A percentile compares a stretch with the other conserved stretches of the same genome.
Evolutionary conservation across 2,113 vertebrate genomes (phyloP).

Genomic region (Mesocricetus auratus): DNA sequence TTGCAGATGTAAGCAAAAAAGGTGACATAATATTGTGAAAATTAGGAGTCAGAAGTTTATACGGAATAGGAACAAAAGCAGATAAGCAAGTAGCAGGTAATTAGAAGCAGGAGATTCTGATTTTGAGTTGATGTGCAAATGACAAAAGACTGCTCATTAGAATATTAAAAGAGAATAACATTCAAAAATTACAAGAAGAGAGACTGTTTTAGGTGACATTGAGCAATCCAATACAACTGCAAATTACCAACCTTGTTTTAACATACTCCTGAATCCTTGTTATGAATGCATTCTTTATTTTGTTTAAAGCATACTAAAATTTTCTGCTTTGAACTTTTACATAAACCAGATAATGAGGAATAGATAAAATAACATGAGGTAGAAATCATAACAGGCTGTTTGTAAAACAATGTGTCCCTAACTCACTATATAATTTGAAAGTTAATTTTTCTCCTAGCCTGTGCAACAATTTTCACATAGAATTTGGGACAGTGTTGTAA

Average conservation of each 20-base stretch:
- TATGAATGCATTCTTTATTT: not conserved
- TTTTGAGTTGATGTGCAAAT: not conserved
- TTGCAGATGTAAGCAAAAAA: not conserved
- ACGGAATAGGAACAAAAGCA: not conserved
- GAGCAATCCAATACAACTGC: not conserved
- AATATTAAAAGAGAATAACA: not conserved
- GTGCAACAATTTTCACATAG: not conserved
- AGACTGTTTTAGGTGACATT: not conserved
- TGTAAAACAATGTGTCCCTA: not conserved
- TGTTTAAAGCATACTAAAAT: not conserved
- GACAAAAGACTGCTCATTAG: not conserved
- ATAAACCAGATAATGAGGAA: not conserved
- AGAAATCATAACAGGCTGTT: conserved; percentile 11
- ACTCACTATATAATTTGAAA: not conserved
- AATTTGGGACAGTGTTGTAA: conserved; percentile 44
- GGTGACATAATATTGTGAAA: not conserved
- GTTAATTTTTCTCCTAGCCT: not conserved
- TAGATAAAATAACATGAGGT: not conserved
- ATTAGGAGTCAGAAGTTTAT: not conserved
- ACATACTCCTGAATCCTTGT: not conserved
- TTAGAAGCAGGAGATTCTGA: not conserved
- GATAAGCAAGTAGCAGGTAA: not conserved
- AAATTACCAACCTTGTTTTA: not conserved
- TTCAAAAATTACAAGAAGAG: not conserved
- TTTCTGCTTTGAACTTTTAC: not conserved